phyloP scores from a whole-genome alignment of 2,113 vertebrate species.

The Arenaria interpres region DNA sequence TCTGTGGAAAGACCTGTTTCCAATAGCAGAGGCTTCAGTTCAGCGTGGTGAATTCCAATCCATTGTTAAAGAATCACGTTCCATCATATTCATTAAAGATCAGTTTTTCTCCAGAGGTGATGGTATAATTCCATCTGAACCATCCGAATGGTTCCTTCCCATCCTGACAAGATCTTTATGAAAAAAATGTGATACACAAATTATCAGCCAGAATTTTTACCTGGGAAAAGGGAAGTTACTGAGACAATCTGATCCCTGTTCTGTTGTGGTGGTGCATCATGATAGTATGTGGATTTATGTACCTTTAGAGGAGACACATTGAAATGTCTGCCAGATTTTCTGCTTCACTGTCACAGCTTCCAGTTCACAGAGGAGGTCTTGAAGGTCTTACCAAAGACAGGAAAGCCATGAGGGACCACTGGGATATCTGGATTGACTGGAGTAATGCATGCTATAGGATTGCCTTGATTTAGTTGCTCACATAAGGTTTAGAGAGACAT shows the following conservation, averaged over 20 bases:
- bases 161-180: not conserved
- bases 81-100: not conserved
- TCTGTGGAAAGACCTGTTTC: not conserved
- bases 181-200: not conserved
- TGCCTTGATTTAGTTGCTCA: not conserved
- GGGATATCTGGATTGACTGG: not conserved
- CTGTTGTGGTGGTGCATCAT: accelerated
- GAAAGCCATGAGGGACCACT: not conserved
- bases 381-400: not conserved
- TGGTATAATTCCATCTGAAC: not conserved
- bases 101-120: not conserved
- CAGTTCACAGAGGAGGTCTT: not conserved
- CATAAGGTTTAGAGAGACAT: not conserved
- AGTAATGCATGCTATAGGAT: not conserved
- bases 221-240: not conserved
- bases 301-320: not conserved
- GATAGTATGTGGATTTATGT: not conserved
- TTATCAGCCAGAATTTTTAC: not conserved
- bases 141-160: not conserved
- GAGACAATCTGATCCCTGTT: not conserved
- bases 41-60: not conserved
- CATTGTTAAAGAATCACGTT: not conserved
- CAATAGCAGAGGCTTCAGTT: not conserved
- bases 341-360: not conserved
- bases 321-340: not conserved